Conservation (phyloP, 2,797 vertebrate genomes). For the Meda fulgida region DNA sequence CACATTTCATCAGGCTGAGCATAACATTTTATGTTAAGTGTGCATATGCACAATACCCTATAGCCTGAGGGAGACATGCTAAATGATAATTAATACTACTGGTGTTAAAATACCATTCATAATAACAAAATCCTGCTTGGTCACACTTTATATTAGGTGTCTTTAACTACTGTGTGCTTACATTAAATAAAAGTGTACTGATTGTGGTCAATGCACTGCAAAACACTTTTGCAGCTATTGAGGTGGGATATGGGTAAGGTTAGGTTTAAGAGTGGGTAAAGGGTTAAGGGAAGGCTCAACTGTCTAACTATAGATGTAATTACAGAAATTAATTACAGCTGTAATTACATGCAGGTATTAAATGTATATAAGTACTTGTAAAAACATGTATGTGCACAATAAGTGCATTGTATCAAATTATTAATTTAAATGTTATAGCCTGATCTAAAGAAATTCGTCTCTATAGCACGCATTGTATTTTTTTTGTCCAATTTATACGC, state of each 20-base stretch:
- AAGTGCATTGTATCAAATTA: no score
- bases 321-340: neutral
- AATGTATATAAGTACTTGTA: no score
- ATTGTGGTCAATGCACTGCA: neutral
- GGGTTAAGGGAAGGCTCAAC: neutral
- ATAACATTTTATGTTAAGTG: constrained; percentile 17
- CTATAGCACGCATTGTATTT: no score
- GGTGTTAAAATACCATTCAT: neutral
- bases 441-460: no score
- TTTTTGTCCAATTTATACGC: no score
- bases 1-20: constrained; percentile 11
- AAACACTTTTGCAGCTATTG: neutral
- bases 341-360: neutral
- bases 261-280: neutral
- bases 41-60: neutral
- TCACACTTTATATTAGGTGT: neutral
- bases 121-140: neutral
- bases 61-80: neutral
- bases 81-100: neutral
- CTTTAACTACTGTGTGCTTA: neutral
- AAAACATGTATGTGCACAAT: no score
- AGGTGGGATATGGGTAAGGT: neutral
- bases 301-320: neutral
- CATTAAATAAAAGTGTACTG: neutral
- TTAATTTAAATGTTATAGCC: no score